Base-by-base conservation (phyloP, 2,888 invertebrate genomes). In the Formica aserva region DNA sequence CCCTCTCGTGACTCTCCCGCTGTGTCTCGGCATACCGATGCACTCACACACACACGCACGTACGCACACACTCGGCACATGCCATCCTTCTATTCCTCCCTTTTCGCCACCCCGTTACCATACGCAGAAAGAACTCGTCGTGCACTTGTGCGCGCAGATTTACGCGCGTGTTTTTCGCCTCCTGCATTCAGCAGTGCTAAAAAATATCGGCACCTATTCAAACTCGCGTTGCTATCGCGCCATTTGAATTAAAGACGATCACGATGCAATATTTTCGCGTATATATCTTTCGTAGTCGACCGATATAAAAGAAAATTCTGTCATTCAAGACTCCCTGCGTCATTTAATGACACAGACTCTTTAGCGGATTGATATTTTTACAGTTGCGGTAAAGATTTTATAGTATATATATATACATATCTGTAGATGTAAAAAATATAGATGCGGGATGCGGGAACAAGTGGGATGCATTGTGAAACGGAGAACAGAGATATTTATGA, bases 141-240 rank as follows among this genome's bases (percentile, higher is more conserved):
- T 72, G 78, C 78, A 80, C 78, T 80, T 80, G 78, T 72, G 78
- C 78, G 78, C 78, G 22, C 72, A 80, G 72, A 80, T 80, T 80
- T 80, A 80, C 78, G 78, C 48, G 74, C 63, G 67, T 66, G 62
- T 85, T 69, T 85, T 72, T 72, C 71, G 67, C 78, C 69, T 57
- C 45, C 67, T 55, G 71, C 78, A 84, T 74, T 72, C 52, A 72
- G 63, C 77, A 65, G 62, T 63, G 52, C 82, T 76, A 76, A 82
- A 82, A 75, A 83, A 83, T 75, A 76, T 76, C 35, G 72, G 41
- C 83, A 57, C 15, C 65, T 62, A 63, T 67, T 74, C 85, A 89
- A 85, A 85, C 83, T 80, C 84, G 85, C 90, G 82, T 78, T 85
- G 83, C 89, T 63, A 41, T 55, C 82, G 78, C 82, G 65, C 77